phyloP scores from a whole-genome alignment of 2,888 invertebrate genomes.

The Chrysolina americana region DNA sequence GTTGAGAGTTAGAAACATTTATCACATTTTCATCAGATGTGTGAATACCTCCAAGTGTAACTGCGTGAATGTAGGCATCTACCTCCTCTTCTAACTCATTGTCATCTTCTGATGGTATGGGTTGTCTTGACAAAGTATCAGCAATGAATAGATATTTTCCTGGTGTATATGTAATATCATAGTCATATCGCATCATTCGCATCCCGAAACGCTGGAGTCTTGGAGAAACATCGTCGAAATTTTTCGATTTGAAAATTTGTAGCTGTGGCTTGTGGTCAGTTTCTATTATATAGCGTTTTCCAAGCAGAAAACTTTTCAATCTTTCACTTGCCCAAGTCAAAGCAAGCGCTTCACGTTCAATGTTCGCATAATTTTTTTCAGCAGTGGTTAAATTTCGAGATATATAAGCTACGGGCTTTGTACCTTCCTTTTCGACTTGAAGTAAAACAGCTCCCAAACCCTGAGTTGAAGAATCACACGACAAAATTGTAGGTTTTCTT shows the following conservation, averaged over 20 bases:
- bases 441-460: neutral
- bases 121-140: too few relatives aligned
- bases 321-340: neutral
- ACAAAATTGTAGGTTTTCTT: neutral
- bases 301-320: neutral
- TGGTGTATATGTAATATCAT: too few relatives aligned
- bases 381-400: neutral
- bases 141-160: too few relatives aligned
- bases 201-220: too few relatives aligned
- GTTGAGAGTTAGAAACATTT: too few relatives aligned
- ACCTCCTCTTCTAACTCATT: too few relatives aligned
- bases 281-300: conserved; percentile 4
- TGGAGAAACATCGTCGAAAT: too few relatives aligned
- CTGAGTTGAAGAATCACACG: neutral
- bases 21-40: too few relatives aligned
- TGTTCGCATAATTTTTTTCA: conserved; percentile 6
- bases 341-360: neutral
- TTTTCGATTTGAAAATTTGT: neutral
- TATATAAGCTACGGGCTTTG: neutral
- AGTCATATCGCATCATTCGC: too few relatives aligned
- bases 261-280: conserved; percentile 10
- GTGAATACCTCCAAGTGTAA: too few relatives aligned
- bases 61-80: too few relatives aligned
- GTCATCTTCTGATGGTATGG: too few relatives aligned
- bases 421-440: neutral